Evolutionary conservation across 2,113 vertebrate species (phyloP).

Genomic region (Ptilorrhoa leucosticta): DNA sequence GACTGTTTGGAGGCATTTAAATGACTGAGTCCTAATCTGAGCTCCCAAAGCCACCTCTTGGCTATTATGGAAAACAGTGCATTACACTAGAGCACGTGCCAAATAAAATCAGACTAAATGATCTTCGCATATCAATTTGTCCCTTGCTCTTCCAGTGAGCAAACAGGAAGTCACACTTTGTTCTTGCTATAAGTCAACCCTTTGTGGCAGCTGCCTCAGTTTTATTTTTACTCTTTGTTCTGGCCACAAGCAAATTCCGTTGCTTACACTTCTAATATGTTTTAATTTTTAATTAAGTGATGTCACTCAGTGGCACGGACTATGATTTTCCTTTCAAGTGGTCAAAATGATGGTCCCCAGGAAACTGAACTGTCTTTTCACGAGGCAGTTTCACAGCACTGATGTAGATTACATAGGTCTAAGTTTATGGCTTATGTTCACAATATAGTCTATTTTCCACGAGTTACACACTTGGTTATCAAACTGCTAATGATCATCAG

Average conservation of each 20-base stretch:
- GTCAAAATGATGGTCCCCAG: background rate
- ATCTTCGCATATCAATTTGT: background rate
- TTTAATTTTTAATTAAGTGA: background rate
- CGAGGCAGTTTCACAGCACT: background rate
- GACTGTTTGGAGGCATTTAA: background rate
- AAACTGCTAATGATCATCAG: background rate
- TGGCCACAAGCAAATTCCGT: background rate
- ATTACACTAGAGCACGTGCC: background rate
- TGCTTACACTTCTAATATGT: background rate
- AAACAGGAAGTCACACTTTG: background rate
- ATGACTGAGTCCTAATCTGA: background rate
- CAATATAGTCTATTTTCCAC: background rate
- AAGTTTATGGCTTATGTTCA: background rate
- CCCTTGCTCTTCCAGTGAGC: background rate
- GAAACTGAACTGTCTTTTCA: background rate
- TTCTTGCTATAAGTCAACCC: background rate
- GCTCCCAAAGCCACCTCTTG: background rate
- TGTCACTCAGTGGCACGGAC: background rate
- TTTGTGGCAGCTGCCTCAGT: background rate
- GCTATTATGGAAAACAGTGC: background rate
- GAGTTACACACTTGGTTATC: background rate
- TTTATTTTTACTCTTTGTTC: background rate
- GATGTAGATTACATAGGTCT: background rate
- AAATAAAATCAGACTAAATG: background rate
- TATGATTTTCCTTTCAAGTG: background rate